Evolutionary conservation across 1,140 invertebrate species (phyloP), one percentile per base, ranked within the genome.

Genomic region (Papilio xuthus): DNA sequence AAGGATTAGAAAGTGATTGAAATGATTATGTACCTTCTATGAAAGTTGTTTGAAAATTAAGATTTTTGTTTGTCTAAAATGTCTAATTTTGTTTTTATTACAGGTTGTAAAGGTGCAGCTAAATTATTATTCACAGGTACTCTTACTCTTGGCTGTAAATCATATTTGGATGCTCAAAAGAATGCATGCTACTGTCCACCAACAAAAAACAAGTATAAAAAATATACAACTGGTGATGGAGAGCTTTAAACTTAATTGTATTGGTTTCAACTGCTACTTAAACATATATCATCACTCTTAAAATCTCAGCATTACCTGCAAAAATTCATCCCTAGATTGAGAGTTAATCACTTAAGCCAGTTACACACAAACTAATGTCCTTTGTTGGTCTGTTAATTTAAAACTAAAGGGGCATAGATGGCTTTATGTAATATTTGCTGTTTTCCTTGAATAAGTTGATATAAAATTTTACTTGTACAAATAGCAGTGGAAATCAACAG

Each of bases 121-220:
- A 98, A 98, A 94, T 93, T 97, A 90, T 90, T 98, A 0, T 98
- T 96, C 83, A 97, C 97, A 0, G 97, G 97, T 37, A 98, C 97
- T 9, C 93, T 97, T 72, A 96, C 97, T 8, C 90, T 98, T 1
- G 97, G 97, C 1, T 98, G 97, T 83, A 97, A 97, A 86, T 96
- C 97, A 28, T 98, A 96, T 88, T 94, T 97, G 69, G 96, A 98
- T 90, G 96, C 97, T 1, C 97, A 98, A 88, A 94, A 95, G 82
- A 93, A 96, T 82, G 97, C 97, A 0, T 98, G 97, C 84, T 97
- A 96, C 81, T 98, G 97, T 91, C 89, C 94, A 37, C 88, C 93
- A 37, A 53, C 85, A 23, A 95, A 90, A 88, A 94, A 86, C 86
- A 95, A 90, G 84, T 94, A 95, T 81, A 94, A 93, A 82, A 95